These are phyloP conservation scores for Trematomus bernacchii DNA, from an alignment of 2,797 vertebrate species.

Conservation along the genomic window DNA sequence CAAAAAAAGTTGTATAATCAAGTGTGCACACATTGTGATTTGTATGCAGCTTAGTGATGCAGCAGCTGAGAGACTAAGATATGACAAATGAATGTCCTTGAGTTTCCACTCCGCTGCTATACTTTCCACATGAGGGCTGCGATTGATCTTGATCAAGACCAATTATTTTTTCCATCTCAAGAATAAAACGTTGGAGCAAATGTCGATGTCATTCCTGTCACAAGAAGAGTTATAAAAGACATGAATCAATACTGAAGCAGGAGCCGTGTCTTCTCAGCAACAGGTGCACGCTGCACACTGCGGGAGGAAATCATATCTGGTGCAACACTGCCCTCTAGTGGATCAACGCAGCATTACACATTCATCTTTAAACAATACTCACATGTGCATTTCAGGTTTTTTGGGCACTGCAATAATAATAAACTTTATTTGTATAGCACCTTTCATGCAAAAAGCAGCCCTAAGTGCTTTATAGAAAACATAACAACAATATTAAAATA, in stretches of 20 bases:
- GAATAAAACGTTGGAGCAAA: conserved; percentile 41
- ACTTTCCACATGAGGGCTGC: conserved; percentile 41
- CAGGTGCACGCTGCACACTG: conserved; percentile 49
- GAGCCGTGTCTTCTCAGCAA: conserved; percentile 44
- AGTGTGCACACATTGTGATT: conserved; percentile 25
- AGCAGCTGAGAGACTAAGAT: conserved; percentile 38
- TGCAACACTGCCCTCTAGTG: conserved; percentile 78
- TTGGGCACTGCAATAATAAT: background rate
- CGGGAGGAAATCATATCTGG: background rate
- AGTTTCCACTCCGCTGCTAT: conserved; percentile 26
- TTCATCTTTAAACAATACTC: background rate
- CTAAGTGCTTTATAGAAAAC: too few relatives aligned
- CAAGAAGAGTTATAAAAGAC: conserved; percentile 36
- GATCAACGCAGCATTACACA: background rate
- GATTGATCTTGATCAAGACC: conserved; percentile 63
- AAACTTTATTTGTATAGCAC: too few relatives aligned
- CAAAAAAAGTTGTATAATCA: conserved; percentile 19
- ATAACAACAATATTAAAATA: too few relatives aligned
- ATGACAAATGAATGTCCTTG: conserved; percentile 67
- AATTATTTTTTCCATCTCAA: conserved; percentile 53
- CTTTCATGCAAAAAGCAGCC: too few relatives aligned
- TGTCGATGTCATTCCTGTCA: conserved; percentile 41
- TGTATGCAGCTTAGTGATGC: conserved; percentile 58
- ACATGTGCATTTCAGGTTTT: too few relatives aligned
- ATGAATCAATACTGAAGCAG: conserved; percentile 17